Evolutionary conservation across 2,113 vertebrate species (phyloP), one percentile per base, ranked within the genome.

Genomic region (Corynorhinus townsendii): DNA sequence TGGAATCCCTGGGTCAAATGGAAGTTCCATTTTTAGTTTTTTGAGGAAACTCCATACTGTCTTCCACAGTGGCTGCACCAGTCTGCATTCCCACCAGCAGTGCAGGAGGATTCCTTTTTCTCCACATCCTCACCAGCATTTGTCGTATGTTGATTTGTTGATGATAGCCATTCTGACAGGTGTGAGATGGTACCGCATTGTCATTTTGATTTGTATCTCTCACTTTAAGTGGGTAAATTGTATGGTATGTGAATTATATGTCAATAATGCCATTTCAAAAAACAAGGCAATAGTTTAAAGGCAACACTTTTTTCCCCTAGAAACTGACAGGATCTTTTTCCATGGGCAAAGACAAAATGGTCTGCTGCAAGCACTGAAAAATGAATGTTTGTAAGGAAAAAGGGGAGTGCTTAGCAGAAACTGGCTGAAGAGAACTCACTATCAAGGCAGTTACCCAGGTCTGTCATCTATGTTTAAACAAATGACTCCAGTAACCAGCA

Each of bases 241-340:
- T 52, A 35, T 75, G 17, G n/a, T 62, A 47, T 69, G 14, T 93
- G 49, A 80, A 52, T 91, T 75, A 81, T n/a, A 56, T 77, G 7
- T 82, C 54, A 91, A 64, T 72, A 90, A 77, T 4, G 43, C 28
- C 69, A 83, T 76, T 87, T 94, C 59, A 52, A 90, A 86, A 93
- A 85, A 84, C 91, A 91, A 52, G 26, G 2, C 30, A 85, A 77
- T 69, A 64, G 28, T 24, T 54, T 80, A 68, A 43, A 85, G 33
- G 43, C 49, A 84, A 95, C 89, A 81, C 1, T 7, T 88, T 85
- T 88, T 43, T 52, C 68, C 77, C 8, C 30, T 56, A 30, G 19
- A 59, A 73, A 87, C 52, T 68, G 45, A 22, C 45, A 73, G 90
- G 88, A 17, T 20, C 10, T 77, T 86, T 47, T 28, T 56, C 68